Conservation (phyloP, 2,797 vertebrate species). For the Allobates femoralis region DNA sequence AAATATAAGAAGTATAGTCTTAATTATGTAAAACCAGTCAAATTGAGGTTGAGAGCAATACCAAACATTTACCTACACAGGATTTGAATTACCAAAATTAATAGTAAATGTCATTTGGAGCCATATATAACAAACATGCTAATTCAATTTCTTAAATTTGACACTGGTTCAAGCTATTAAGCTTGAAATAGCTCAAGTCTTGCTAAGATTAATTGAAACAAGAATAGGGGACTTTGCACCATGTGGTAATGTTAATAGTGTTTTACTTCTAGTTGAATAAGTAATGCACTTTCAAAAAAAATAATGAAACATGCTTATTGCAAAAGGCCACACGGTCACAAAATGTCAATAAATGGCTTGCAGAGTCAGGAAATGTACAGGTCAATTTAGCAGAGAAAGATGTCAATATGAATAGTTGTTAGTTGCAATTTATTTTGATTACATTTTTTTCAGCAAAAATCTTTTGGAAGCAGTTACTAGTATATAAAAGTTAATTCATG, state of each 20-base stretch:
- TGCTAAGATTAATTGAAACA: constrained; percentile 49
- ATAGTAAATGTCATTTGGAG: constrained; percentile 2
- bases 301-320: constrained; percentile 52
- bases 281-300: constrained; percentile 47
- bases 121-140: constrained; percentile 28
- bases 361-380: constrained; percentile 35
- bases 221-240: neutral
- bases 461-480: neutral
- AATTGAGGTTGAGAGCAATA: neutral
- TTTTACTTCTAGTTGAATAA: constrained; percentile 43
- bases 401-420: constrained; percentile 14
- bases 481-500: neutral
- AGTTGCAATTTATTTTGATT: constrained; percentile 6
- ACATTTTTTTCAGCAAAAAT: neutral
- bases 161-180: constrained; percentile 37
- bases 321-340: constrained; percentile 23
- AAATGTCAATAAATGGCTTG: constrained; percentile 53
- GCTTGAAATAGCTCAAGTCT: constrained; percentile 21
- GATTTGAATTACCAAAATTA: neutral
- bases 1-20: neutral
- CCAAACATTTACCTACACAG: neutral
- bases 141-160: constrained; percentile 41
- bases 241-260: constrained; percentile 62
- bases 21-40: neutral
- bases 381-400: constrained; percentile 3